Evolutionary conservation across 2,888 invertebrate species (phyloP), one percentile per base, ranked within the genome.

Genomic region (Protodeltote pygarga): DNA sequence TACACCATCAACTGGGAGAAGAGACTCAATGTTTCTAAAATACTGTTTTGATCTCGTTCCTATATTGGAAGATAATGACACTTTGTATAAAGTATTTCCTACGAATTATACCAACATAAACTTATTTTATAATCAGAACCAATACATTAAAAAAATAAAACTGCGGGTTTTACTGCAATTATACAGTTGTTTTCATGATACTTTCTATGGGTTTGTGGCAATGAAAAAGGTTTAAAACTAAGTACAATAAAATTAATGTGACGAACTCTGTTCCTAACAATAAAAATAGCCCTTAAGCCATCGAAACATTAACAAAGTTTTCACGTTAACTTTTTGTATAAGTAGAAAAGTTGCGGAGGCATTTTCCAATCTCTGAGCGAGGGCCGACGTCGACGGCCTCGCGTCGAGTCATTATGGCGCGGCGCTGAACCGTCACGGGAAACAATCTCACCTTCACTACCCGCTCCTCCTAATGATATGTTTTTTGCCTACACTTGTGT

Each of bases 291-390:
- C 73, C 74, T 76, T 79, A 81, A 82, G 79, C 77, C 72, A 80
- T 80, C 75, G 73, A 75, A 75, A 76, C 76, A 76, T 76, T 76
- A 73, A 66, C 65, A 80, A 79, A 86, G 81, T 85, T 85, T 83
- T 79, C 79, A 73, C 82, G 83, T 83, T 81, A 86, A 85, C 82
- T 77, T 87, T 87, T 86, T 85, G 83, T 83, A 76, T 84, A 85
- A 84, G 83, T 84, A 83, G 81, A 79, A 85, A 88, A 87, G 84
- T 88, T 88, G 75, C 69, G 66, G 75, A 81, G 80, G 82, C 79
- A 83, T 87, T 87, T 87, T 88, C 83, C 85, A 88, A 85, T 87
- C 81, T 84, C 73, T 71, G 74, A 73, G 75, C 75, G 75, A 72
- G 76, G 75, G 73, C 65, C 59, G 66, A 45, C 48, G 54, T 44